Evolutionary conservation across 2,113 vertebrate species (phyloP).

Genomic region (Oncorhynchus kisutch): DNA sequence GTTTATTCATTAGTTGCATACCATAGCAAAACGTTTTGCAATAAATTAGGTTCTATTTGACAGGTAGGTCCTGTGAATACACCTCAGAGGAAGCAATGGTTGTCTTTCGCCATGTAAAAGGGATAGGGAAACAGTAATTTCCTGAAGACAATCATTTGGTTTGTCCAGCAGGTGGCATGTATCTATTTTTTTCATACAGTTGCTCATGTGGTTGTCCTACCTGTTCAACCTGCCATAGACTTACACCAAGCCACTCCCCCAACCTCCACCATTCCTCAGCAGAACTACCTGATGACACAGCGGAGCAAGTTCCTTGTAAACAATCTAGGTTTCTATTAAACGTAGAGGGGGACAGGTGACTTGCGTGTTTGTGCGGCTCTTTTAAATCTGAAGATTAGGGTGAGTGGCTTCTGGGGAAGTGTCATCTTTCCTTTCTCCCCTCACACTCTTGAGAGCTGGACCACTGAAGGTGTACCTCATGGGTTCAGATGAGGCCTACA

Average conservation of each 20-base stretch:
- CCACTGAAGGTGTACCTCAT: conserved; percentile 63
- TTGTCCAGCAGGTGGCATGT: conserved; percentile 59
- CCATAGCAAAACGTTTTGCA: too few relatives aligned
- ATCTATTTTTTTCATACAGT: conserved; percentile 20
- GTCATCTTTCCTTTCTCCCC: conserved; percentile 37
- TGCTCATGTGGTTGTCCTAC: conserved; percentile 53
- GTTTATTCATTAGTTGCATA: too few relatives aligned
- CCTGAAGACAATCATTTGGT: background rate
- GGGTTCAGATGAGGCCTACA: conserved; percentile 86
- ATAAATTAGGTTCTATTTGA: too few relatives aligned
- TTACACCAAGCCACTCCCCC: conserved; percentile 39
- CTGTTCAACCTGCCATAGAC: conserved; percentile 63
- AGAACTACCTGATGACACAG: conserved; percentile 47
- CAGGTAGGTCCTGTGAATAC: background rate
- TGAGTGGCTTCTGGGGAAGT: conserved; percentile 22
- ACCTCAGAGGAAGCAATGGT: background rate
- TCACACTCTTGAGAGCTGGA: conserved; percentile 29
- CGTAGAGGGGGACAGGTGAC: conserved; percentile 25
- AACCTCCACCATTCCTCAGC: conserved; percentile 39
- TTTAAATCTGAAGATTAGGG: conserved; percentile 15
- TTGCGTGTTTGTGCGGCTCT: conserved; percentile 9
- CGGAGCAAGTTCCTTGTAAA: conserved; percentile 56
- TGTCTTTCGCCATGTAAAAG: background rate
- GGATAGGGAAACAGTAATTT: background rate
- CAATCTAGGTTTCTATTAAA: conserved; percentile 44